Evolutionary conservation across 2,797 vertebrate genomes (phyloP), one percentile per base, ranked within the genome.

Genomic region (Syngnathus rostellatus): DNA sequence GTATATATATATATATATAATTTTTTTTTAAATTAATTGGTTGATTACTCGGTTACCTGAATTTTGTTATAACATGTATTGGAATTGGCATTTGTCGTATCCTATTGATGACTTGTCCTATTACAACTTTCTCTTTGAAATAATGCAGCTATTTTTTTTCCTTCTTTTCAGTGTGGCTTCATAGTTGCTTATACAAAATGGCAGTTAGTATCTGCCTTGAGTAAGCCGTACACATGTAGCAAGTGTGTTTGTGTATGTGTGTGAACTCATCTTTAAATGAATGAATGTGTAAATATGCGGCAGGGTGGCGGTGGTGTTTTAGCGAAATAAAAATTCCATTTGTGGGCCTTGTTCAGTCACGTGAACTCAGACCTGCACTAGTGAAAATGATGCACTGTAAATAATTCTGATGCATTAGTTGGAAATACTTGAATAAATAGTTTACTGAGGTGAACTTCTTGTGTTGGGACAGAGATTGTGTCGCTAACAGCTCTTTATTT

Each of bases 341-440:
- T 74, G 73, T 77, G 82, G 83, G 83, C 86, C 72, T 80, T 81
- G 80, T 72, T 84, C 74, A 75, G 78, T 83, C 73, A 68, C 73
- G 68, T 59, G 69, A 81, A 76, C 73, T 83, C 87, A 87, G 86
- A 88, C 85, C 84, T 87, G 87, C 88, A 90, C 87, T 90, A 87
- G 85, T 91, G 88, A 87, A 87, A 67, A 87, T 72, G 76, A 77
- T 85, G 77, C 84, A 81, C 73, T 90, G 89, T 90, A 89, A 83
- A 84, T 88, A 83, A 72, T 76, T 80, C 55, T 8, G 68, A 76
- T 72, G 81, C 82, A 78, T 81, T 85, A 86, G 81, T 83, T 78
- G 83, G 75, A 86, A 83, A 88, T 88, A 89, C 89, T 90, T 91
- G 87, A 91, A 91, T 91, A 90, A 91, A 90, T 86, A 78, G 68